Conservation (phyloP, 1,140 invertebrate species). For the Penaeus japonicus region DNA sequence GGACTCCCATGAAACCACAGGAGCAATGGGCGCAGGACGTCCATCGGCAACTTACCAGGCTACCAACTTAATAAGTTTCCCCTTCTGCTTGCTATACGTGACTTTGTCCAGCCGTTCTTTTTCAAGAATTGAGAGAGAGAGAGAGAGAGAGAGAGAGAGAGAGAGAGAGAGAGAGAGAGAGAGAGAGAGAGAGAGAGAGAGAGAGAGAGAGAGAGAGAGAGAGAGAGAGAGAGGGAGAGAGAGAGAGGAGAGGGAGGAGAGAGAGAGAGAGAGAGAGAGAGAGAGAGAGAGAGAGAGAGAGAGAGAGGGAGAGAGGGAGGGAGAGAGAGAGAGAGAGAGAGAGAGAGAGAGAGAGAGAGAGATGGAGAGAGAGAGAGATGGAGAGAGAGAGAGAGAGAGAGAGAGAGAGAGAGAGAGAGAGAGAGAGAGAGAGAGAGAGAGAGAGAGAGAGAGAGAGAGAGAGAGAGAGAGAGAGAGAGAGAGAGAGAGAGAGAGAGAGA, state of each 20-base stretch:
- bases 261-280: slow-evolving; percentile 16
- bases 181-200: background rate
- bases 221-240: background rate
- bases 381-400: background rate
- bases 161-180: background rate
- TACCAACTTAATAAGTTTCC: no score
- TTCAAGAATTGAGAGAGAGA: no score
- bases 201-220: background rate
- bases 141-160: background rate
- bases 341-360: slow-evolving; percentile 2
- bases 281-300: background rate
- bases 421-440: background rate
- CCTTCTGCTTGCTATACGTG: no score
- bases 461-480: background rate
- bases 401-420: background rate
- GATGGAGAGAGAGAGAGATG: background rate
- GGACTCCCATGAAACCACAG: no score
- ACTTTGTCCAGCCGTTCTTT: no score
- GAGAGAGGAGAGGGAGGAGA: background rate
- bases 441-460: background rate
- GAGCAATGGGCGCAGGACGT: no score
- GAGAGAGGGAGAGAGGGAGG: background rate
- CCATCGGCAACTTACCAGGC: no score
- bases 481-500: background rate
- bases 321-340: background rate